These are phyloP conservation scores for Cyclura pinguis DNA, from an alignment of 2,797 vertebrate genomes.

Conservation along the genomic window DNA sequence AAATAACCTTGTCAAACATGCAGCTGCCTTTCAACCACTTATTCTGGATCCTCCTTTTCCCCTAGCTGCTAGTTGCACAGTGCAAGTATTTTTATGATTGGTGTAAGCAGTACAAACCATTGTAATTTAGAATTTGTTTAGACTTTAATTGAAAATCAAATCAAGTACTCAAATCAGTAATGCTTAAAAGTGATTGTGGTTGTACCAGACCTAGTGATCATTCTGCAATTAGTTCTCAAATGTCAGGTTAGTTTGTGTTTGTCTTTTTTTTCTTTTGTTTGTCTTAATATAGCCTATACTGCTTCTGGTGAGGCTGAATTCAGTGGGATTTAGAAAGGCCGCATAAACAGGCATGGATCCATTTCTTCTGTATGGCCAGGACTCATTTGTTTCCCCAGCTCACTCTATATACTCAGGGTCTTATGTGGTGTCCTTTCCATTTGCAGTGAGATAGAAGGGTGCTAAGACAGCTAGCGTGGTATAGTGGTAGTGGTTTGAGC, in stretches of 20 bases:
- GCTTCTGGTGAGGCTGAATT: background rate
- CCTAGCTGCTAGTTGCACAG: background rate
- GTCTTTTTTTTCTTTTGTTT: no score
- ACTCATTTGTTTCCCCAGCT: background rate
- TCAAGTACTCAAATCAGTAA: background rate
- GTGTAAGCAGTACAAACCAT: background rate
- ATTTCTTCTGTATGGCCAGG: background rate
- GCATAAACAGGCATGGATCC: background rate
- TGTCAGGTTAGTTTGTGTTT: background rate
- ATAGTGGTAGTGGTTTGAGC: no score
- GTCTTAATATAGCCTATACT: background rate
- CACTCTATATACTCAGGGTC: background rate
- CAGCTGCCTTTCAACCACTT: slow-evolving; percentile 49
- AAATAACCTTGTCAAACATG: slow-evolving; percentile 47
- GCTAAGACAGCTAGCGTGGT: background rate
- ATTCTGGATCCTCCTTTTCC: slow-evolving; percentile 29
- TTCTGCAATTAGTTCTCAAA: background rate
- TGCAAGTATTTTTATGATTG: background rate
- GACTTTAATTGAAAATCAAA: background rate
- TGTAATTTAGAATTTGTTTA: background rate
- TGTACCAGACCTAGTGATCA: rapidly evolving
- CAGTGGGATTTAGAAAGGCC: background rate
- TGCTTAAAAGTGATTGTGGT: background rate
- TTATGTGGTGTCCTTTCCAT: background rate
- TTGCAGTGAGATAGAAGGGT: background rate